Base-by-base conservation (phyloP, 2,888 invertebrate genomes). In the Trachelus stipa region DNA sequence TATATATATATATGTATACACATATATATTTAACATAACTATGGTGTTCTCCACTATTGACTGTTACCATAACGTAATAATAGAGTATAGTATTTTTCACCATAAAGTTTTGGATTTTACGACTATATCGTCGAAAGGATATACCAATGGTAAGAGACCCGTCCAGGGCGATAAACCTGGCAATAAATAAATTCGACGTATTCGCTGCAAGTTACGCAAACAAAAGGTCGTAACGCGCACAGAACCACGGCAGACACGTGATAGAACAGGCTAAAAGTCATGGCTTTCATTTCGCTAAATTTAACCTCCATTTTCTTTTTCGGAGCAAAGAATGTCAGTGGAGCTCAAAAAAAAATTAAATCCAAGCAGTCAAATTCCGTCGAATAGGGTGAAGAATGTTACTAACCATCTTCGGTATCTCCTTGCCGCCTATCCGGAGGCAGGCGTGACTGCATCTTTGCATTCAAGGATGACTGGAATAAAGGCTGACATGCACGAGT, bases 401-500 rank as follows among this genome's bases (percentile, higher is more conserved):
- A 6, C 30, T 85, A 82, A 84, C 77, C 83, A 81, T 81, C 79
- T 77, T 69, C 12, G 4, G 4, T 78, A 37, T 76, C 79, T 80
- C 80, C 83, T 82, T 82, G 83, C 81, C 78, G 79, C 79, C 80
- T 73, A 78, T 30, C 11, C 79, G 68, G 77, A 81, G 77, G 79
- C 76, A 79, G 35, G 74, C 81, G 76, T 76, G 79, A 78, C 80
- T 79, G 83, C 83, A 86, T 86, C 85, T 83, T 79, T 84, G 80
- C 77, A 77, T 82, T 86, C 85, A 86, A 86, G 85, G 83, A 86
- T 85, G 85, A 86, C 83, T 81, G 81, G 84, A 79, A 80, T 77
- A 80, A 79, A 80, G 81, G 79, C 73, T 81, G 83, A 81, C 76
- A 80, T 73, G 79, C 83, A 79, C 78, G 77, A 80, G 69, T 33